Evolutionary conservation across 2,888 invertebrate species (phyloP), one percentile per base, ranked within the genome.

Genomic region (Polyommatus iphigenia): DNA sequence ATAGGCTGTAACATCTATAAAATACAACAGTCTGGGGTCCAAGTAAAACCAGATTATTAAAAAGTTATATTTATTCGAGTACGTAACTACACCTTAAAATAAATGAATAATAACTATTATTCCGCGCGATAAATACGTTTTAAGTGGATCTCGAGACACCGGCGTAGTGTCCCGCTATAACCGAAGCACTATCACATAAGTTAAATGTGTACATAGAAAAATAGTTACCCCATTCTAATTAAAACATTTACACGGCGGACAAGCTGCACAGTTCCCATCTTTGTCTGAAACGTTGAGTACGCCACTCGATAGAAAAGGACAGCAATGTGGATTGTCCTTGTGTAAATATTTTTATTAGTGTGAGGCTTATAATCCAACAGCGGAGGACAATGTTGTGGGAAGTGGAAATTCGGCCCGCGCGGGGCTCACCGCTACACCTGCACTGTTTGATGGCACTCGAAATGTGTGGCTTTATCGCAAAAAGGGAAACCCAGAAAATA

Each of bases 21-120:
- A 54, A 18, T 54, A 62, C 24, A 62, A 62, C n/a, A n/a, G n/a
- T n/a, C 4, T 62, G 62, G 13, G 62, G 13, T 20, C 78, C 24
- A 80, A 78, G 82, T 82, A 84, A 87, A 86, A 85, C 84, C 85
- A 85, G 85, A 85, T 84, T 88, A 91, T 90, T 91, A 90, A 94
- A 94, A 94, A 93, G 92, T 94, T 93, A 94, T 92, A 94, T 94
- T 94, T 94, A 94, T 94, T 94, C 93, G 94, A 94, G 94, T 94
- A 94, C 92, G 94, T 94, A 94, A 93, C 94, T 94, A 94, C 94
- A 94, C 89, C 94, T 94, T 94, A 94, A 90, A 90, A 91, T 90
- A 92, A 91, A 92, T 92, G 90, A 90, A 93, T 91, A 92, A 91
- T 91, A 91, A 90, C 91, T 93, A 93, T 92, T 88, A 87, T 90